Evolutionary conservation across 2,888 invertebrate genomes (phyloP).

Genomic region (Drymonia ruficornis): DNA sequence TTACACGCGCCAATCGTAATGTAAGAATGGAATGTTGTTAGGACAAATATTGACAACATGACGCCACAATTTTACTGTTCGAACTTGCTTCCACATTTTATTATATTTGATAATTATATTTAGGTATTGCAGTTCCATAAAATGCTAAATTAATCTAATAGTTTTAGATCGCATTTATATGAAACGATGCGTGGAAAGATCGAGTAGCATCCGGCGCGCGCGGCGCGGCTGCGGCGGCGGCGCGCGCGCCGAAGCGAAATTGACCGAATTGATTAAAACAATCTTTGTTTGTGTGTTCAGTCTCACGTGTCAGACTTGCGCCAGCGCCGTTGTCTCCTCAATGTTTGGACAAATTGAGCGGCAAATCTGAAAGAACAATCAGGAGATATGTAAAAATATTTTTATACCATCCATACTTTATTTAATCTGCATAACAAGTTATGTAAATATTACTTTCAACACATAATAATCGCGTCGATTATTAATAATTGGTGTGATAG

Average conservation of each 20-base stretch:
- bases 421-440: background rate
- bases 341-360: slow-evolving; percentile 95
- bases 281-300: slow-evolving; percentile 61
- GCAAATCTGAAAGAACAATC: slow-evolving; percentile 89
- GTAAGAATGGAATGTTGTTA: slow-evolving; percentile 74
- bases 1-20: slow-evolving; percentile 63
- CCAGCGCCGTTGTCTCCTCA: slow-evolving; percentile 59
- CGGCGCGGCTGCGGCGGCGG: too few relatives aligned
- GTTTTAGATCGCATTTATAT: slow-evolving; percentile 34
- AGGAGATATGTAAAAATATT: background rate
- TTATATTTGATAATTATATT: slow-evolving; percentile 13
- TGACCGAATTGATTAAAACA: slow-evolving; percentile 37
- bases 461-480: background rate
- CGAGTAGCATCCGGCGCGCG: slow-evolving; percentile 20
- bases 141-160: slow-evolving; percentile 39
- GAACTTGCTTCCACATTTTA: slow-evolving; percentile 44
- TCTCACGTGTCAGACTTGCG: slow-evolving; percentile 59
- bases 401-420: slow-evolving; percentile 1
- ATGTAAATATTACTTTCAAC: background rate
- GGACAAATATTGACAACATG: slow-evolving; percentile 47
- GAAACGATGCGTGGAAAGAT: slow-evolving; percentile 27
- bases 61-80: slow-evolving; percentile 59
- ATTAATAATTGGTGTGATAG: background rate
- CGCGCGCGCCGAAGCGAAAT: slow-evolving; percentile 34
- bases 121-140: slow-evolving; percentile 46